phyloP scores from a whole-genome alignment of 2,888 invertebrate genomes.

The Phyto melanocephala region DNA sequence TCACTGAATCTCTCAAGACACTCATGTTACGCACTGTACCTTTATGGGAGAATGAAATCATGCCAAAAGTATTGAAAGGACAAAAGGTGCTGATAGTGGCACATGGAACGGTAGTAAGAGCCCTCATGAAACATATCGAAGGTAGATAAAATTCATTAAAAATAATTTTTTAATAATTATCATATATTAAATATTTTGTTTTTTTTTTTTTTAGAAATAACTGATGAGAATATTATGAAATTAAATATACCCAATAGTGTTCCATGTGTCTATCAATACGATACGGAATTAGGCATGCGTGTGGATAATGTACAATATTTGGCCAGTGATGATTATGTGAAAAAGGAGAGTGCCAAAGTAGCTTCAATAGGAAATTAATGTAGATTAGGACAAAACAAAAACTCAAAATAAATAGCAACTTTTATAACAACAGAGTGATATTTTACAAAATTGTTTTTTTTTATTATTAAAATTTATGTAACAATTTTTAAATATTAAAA shows the following conservation, averaged over 20 bases:
- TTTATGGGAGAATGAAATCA: conserved; percentile 91
- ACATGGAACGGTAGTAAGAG: conserved; percentile 91
- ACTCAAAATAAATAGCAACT: neutral
- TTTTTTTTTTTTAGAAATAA: conserved; percentile 80
- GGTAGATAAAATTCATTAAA: conserved; percentile 78
- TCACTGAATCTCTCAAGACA: conserved; percentile 89
- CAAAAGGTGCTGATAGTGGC: conserved; percentile 90
- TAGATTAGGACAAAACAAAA: too few relatives aligned
- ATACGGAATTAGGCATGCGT: conserved; percentile 83
- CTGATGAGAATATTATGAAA: conserved; percentile 86
- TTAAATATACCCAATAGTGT: conserved; percentile 89
- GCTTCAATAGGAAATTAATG: conserved; percentile 85
- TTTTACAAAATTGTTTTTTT: conserved; percentile 25
- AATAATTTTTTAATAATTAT: neutral
- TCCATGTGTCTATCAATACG: conserved; percentile 88
- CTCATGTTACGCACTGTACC: conserved; percentile 91
- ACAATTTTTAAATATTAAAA: neutral
- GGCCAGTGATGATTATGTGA: conserved; percentile 88
- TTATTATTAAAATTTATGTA: neutral
- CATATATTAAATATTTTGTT: neutral
- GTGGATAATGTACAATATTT: conserved; percentile 86
- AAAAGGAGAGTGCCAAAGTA: conserved; percentile 87
- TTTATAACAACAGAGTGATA: conserved; percentile 49
- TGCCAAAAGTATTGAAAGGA: conserved; percentile 84
- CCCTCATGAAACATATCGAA: conserved; percentile 92